phyloP scores from a whole-genome alignment of 1,140 invertebrate genomes.

The Pogonognathellus flavescens region DNA sequence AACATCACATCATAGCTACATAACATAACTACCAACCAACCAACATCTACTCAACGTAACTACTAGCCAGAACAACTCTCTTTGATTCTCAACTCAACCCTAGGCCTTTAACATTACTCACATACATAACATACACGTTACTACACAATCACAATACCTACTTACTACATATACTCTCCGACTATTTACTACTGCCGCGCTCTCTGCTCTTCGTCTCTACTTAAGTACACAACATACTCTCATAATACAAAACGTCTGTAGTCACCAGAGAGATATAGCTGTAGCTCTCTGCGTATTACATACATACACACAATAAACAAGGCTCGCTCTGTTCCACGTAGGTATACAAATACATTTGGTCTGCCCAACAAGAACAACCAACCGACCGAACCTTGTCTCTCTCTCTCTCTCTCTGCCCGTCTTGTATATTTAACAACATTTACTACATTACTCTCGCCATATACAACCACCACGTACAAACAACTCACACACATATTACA shows the following conservation, averaged over 20 bases:
- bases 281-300: background rate
- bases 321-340: no score
- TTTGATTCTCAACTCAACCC: background rate
- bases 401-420: no score
- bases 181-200: background rate
- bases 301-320: conserved; percentile 7
- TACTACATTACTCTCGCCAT: no score
- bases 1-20: conserved; percentile 6
- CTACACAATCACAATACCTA: conserved; percentile 21
- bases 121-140: conserved; percentile 22
- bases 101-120: conserved; percentile 15
- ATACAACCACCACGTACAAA: no score
- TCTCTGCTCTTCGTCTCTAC: background rate
- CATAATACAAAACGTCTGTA: background rate
- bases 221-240: background rate
- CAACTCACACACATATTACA: no score
- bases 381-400: no score
- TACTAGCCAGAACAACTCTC: background rate
- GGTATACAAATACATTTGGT: no score
- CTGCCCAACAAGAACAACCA: no score
- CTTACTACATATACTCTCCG: conserved; percentile 5
- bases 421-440: no score
- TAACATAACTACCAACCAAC: background rate
- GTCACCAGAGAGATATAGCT: background rate
- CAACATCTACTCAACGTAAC: background rate